Base-by-base conservation (phyloP, 1,140 invertebrate species). In the Bombus haemorrhoidalis region DNA sequence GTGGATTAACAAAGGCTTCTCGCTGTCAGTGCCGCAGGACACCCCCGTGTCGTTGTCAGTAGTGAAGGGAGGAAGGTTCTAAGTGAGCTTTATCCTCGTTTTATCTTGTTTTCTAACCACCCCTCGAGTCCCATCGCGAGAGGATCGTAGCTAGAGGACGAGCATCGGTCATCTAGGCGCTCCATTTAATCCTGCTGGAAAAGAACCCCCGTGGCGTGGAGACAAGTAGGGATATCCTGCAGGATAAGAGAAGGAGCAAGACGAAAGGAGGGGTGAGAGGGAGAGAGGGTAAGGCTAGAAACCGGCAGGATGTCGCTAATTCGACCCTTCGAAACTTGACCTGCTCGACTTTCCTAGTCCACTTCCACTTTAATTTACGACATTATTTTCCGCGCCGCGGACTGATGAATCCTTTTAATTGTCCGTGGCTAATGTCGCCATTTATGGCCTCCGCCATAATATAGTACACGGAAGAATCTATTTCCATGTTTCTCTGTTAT, bases 101-200 rank as follows among this genome's bases (percentile, higher is more conserved):
- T 94, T 94, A 94, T 94, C 93, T 94, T 94, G 93, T 94, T 94
- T 94, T 91, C 91, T 86, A 81, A 90, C 81, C 83, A 62, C 89
- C 87, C 90, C 89, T 89, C 86, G 86, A 62, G 43, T 85, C 85
- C 77, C 83, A 72, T 41, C 76, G 83, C 86, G 43, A 79, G 77
- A 68, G 66, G 80, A 76, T 81, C 74, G 53, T 39, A 68, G 86
- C 88, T 87, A 75, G 88, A 91, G 89, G 75, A 87, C 91, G 90
- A 92, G 94, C 93, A 95, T 95, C 94, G 94, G 94, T 95, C 94
- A 95, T 95, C 94, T 94, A 94, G 93, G 93, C 94, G 94, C 93
- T 95, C 94, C 93, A 95, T 95, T 94, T 95, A 95, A 95, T 95
- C 94, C 94, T 92, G 90, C 74, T 91, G 92, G 90, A 93, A 94